phyloP scores from a whole-genome alignment of 2,888 invertebrate species.

The Nematopogon swammerdamellus region DNA sequence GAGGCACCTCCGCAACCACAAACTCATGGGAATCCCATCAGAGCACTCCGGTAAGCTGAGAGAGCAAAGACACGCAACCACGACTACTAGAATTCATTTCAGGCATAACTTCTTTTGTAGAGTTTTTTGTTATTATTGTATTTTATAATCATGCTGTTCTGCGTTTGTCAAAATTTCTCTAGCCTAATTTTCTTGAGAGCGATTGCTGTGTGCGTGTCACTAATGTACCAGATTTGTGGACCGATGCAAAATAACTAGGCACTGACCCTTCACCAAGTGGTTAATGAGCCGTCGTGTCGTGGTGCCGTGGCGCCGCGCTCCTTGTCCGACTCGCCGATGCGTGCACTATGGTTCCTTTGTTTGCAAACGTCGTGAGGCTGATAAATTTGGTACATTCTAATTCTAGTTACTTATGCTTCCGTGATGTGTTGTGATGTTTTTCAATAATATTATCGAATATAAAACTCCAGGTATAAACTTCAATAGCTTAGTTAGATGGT shows the following conservation, averaged over 20 bases:
- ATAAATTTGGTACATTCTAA: neutral
- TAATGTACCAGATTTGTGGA: neutral
- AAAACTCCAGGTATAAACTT: neutral
- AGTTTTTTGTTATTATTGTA: constrained; percentile 28
- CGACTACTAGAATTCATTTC: constrained; percentile 23
- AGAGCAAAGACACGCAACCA: constrained; percentile 15
- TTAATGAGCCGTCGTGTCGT: too few relatives aligned
- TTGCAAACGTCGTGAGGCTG: too few relatives aligned
- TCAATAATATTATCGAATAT: neutral
- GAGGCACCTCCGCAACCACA: constrained; percentile 33
- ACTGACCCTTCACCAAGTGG: too few relatives aligned
- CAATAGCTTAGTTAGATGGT: neutral
- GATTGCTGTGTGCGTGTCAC: neutral
- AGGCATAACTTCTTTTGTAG: constrained; percentile 46
- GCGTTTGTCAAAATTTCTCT: constrained; percentile 20
- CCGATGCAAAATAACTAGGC: too few relatives aligned
- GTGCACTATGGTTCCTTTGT: too few relatives aligned
- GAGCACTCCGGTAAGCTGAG: constrained; percentile 48
- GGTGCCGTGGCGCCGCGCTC: too few relatives aligned
- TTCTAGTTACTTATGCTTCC: neutral
- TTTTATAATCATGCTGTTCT: constrained; percentile 50
- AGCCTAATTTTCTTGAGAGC: neutral
- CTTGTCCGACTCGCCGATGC: too few relatives aligned
- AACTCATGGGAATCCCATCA: constrained; percentile 44
- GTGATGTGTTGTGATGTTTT: neutral